phyloP scores from a whole-genome alignment of 2,113 vertebrate species.

The Falco punctatus region DNA sequence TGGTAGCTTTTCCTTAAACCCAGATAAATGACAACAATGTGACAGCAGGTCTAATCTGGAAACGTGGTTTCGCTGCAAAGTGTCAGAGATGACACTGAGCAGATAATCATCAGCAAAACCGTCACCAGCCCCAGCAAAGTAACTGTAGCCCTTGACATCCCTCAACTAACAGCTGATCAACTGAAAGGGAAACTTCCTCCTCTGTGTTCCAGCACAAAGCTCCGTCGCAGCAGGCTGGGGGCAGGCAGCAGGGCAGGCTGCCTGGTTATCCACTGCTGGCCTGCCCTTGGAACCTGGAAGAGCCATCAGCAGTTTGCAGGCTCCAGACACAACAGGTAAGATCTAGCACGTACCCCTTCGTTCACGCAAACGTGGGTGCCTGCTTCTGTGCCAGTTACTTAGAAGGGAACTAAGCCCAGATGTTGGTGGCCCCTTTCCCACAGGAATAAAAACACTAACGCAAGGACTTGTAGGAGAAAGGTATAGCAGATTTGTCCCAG shows the following conservation, averaged over 20 bases:
- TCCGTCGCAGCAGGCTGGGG: not conserved
- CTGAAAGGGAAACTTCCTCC: not conserved
- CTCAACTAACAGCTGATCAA: no score
- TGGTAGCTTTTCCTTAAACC: not conserved
- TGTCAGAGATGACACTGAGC: not conserved
- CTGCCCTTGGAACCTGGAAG: not conserved
- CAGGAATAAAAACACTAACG: not conserved
- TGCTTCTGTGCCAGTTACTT: not conserved
- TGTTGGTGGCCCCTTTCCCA: not conserved
- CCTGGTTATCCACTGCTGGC: not conserved
- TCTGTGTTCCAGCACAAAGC: not conserved
- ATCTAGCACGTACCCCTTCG: not conserved
- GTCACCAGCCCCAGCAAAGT: not conserved
- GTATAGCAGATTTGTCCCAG: not conserved
- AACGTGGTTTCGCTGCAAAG: not conserved
- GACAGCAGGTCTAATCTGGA: not conserved
- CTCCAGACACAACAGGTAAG: not conserved
- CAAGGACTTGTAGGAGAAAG: not conserved
- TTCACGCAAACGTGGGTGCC: fast-evolving
- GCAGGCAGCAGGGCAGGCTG: not conserved
- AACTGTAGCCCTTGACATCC: not conserved
- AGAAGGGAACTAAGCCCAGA: not conserved
- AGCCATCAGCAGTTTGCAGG: not conserved
- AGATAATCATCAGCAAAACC: not conserved
- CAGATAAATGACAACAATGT: not conserved